Conservation (phyloP, 2,797 vertebrate genomes). For the Tadarida brasiliensis region DNA sequence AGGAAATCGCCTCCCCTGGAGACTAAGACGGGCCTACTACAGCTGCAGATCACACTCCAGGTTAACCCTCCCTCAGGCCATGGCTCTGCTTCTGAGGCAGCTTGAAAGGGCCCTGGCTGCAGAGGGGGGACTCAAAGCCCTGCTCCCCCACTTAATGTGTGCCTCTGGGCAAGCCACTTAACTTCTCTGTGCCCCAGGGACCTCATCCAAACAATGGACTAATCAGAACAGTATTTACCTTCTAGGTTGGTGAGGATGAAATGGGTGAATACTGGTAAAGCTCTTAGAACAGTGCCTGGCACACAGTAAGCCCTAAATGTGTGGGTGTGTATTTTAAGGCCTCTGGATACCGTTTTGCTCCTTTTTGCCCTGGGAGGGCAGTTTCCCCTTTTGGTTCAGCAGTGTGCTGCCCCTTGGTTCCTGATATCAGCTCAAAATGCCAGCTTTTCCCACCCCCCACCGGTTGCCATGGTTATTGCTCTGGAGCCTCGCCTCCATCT, state of each 20-base stretch:
- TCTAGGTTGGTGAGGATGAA: not conserved
- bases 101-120: not conserved
- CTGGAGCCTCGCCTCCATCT: constrained; percentile 86
- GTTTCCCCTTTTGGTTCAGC: constrained; percentile 45
- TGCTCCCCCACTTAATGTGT: not conserved
- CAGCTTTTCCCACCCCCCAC: constrained; percentile 63
- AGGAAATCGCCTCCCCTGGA: not conserved
- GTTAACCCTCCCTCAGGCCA: not conserved
- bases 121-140: not conserved
- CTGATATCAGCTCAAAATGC: constrained; percentile 84
- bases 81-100: not conserved
- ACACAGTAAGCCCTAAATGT: not conserved
- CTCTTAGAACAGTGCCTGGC: not conserved
- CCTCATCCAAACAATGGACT: not conserved
- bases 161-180: not conserved
- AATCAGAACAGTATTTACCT: not conserved
- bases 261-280: not conserved
- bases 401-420: constrained; percentile 85
- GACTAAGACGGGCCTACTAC: not conserved
- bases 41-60: not conserved
- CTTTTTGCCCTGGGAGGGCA: not conserved
- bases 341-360: not conserved
- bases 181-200: not conserved
- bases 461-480: constrained; percentile 91
- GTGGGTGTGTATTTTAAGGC: not conserved